Conservation (phyloP, 2,797 vertebrate species). For the Pantherophis alleghaniensis region DNA sequence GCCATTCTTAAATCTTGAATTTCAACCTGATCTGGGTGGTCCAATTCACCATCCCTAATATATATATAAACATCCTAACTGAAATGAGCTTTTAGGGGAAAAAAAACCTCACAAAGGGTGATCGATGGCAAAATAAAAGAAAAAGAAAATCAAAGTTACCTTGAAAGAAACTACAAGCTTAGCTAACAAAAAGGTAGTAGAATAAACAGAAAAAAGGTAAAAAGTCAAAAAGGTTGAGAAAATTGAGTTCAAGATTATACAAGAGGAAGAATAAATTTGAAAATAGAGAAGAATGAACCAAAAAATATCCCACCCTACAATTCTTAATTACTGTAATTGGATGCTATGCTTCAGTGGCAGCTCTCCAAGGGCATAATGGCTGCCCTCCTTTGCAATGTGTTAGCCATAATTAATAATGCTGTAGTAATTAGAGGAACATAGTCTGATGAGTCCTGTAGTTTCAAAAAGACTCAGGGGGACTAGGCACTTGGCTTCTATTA, state of each 20-base stretch:
- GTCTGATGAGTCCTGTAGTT: conserved; percentile 31
- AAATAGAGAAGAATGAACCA: conserved; percentile 2
- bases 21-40: not conserved
- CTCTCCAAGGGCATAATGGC: not conserved
- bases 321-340: not conserved
- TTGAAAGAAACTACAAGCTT: not conserved
- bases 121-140: not conserved
- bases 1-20: not conserved
- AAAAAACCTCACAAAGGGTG: not conserved
- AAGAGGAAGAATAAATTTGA: not conserved
- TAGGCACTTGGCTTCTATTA: not conserved
- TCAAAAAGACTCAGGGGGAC: conserved; percentile 23
- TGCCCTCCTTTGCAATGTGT: conserved; percentile 25
- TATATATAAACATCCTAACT: not conserved
- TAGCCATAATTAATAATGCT: conserved; percentile 30
- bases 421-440: conserved; percentile 37
- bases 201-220: not conserved
- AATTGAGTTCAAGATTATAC: not conserved
- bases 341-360: not conserved
- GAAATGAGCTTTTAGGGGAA: not conserved
- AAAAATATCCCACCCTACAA: conserved; percentile 9
- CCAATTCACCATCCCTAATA: not conserved
- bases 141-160: not conserved
- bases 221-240: not conserved
- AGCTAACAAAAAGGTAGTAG: not conserved